phyloP scores from a whole-genome alignment of 2,113 vertebrate species.

The Hippocampus guttulatus region DNA sequence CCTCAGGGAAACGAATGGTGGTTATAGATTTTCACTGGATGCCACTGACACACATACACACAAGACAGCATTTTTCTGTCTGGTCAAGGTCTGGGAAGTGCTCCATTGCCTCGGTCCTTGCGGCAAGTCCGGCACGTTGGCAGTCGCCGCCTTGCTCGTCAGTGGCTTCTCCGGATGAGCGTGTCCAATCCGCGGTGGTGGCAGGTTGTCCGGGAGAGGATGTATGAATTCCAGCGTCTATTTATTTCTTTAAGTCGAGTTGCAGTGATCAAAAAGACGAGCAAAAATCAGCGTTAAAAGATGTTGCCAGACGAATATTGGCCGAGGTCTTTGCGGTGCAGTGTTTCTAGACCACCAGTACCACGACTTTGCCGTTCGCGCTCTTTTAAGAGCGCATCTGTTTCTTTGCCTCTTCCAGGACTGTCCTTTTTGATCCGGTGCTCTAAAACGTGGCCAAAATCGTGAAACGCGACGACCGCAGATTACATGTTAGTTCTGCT shows the following conservation, averaged over 20 bases:
- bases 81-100: neutral
- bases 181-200: neutral
- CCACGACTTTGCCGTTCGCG: neutral
- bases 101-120: neutral
- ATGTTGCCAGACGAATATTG: neutral
- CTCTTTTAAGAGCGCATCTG: slow-evolving; percentile 1
- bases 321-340: slow-evolving; percentile 1
- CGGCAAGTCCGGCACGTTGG: neutral
- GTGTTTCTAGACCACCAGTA: neutral
- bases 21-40: neutral
- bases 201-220: neutral
- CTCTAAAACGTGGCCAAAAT: neutral
- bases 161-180: neutral
- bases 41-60: neutral
- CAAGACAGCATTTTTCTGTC: neutral
- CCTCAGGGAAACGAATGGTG: neutral
- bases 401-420: neutral
- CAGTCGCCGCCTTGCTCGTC: neutral
- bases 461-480: neutral
- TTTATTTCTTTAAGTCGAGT: neutral
- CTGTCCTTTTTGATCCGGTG: neutral
- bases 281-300: neutral
- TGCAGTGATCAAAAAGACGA: neutral
- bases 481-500: slow-evolving; percentile 17
- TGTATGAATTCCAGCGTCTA: neutral